Conservation (phyloP, 2,797 vertebrate genomes). For the Lates japonicus region DNA sequence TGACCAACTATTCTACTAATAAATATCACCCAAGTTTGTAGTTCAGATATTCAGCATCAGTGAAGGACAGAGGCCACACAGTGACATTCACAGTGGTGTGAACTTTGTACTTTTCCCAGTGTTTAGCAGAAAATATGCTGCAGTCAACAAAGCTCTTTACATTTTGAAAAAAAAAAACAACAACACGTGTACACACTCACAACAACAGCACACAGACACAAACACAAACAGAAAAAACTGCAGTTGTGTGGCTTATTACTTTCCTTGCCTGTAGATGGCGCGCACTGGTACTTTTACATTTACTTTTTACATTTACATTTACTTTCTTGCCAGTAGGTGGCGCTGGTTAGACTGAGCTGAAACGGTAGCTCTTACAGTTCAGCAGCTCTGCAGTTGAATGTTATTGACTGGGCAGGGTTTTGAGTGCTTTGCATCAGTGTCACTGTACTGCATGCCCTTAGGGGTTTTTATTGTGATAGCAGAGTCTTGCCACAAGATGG, state of each 20-base stretch:
- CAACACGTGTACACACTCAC: not conserved
- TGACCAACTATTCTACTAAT: too few relatives aligned
- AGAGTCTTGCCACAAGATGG: conserved; percentile 71
- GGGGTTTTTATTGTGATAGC: conserved; percentile 35
- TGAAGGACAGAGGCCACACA: not conserved
- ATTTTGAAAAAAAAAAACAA: not conserved
- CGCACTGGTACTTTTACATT: not conserved
- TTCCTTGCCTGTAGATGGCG: conserved; percentile 19
- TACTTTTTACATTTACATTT: not conserved
- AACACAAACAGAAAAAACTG: not conserved
- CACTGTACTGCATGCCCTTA: not conserved
- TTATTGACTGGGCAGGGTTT: not conserved
- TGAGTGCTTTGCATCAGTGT: not conserved
- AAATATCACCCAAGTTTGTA: too few relatives aligned
- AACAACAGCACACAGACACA: not conserved
- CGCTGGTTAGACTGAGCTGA: not conserved
- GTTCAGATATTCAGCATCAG: not conserved
- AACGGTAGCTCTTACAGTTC: not conserved
- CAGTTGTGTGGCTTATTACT: not conserved
- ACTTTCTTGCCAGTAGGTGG: not conserved
- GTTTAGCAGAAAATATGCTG: conserved; percentile 3
- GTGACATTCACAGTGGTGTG: not conserved
- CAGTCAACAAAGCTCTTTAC: not conserved
- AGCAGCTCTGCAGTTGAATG: not conserved
- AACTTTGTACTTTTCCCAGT: not conserved